These are phyloP conservation scores for Lordiphosa andalusiaca DNA, from an alignment of 2,888 invertebrate species.

Conservation along the genomic window DNA sequence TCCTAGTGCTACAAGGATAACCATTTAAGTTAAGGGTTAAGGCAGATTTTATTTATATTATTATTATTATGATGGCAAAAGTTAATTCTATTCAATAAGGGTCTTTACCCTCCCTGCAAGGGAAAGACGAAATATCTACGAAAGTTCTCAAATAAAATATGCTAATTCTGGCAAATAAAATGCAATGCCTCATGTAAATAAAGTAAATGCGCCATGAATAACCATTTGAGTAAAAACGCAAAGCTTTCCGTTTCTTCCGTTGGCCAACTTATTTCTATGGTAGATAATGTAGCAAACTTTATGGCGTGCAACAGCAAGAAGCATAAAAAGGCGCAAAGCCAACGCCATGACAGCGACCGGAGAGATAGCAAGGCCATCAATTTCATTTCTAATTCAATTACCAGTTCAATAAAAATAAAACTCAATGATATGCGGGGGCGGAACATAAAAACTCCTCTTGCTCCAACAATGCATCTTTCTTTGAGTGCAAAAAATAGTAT, in stretches of 20 bases:
- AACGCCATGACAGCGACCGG: conserved; percentile 12
- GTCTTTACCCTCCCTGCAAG: too few relatives aligned
- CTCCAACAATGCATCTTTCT: conserved; percentile 10
- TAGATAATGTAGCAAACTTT: conserved; percentile 44
- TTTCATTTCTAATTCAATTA: conserved; percentile 68
- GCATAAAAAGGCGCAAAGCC: conserved; percentile 51
- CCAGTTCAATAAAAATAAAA: conserved; percentile 68
- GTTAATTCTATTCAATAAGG: too few relatives aligned
- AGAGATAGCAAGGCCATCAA: conserved; percentile 40
- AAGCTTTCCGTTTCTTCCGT: conserved; percentile 12
- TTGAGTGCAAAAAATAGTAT: background rate
- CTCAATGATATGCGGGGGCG: conserved; percentile 57
- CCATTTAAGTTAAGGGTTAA: too few relatives aligned
- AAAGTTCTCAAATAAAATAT: conserved; percentile 14
- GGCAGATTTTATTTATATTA: too few relatives aligned
- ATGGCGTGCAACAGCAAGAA: conserved; percentile 30
- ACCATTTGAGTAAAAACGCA: conserved; percentile 41
- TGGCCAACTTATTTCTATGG: conserved; percentile 43
- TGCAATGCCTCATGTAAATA: conserved; percentile 35
- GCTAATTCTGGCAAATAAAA: conserved; percentile 30
- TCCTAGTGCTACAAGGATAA: too few relatives aligned
- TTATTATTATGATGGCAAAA: too few relatives aligned
- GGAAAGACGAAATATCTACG: too few relatives aligned
- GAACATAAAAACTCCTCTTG: conserved; percentile 32
- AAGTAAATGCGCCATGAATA: conserved; percentile 40